Base-by-base conservation (phyloP, 2,888 invertebrate species). In the Drosophila nigritarsus region DNA sequence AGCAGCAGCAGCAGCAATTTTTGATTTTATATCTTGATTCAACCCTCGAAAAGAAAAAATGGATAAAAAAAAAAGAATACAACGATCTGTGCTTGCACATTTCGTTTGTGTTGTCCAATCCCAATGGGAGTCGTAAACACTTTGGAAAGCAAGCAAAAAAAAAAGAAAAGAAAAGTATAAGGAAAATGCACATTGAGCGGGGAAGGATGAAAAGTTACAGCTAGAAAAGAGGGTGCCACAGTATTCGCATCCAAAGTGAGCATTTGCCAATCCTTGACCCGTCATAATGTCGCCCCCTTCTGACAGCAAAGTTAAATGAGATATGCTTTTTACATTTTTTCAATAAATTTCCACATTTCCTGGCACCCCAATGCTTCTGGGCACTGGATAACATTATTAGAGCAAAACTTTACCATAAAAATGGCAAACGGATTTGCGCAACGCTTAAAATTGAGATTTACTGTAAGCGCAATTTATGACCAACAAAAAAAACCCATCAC, bases 241-340 rank as follows among this genome's bases (percentile, higher is more conserved):
- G 40, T 38, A 63, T 29, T 15, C 45, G 45, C 45, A 45, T 24
- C 45, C 45, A 45, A 45, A 45, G 45, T 34, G 34, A 55, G 73
- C 75, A 73, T 75, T 79, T 77, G 82, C 49, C 83, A 91, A 90
- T 90, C 90, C 90, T 91, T 91, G 90, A 90, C 90, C 90, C 83
- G 82, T 83, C 90, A 91, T 89, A 90, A 90, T 80, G 84, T 79
- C 73, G 49, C 45, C 75, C 40, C 49, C 20, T 29, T 56, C 50
- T 78, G 77, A 79, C 82, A 82, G 75, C 81, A 68, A 63, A 68
- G 73, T 83, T 83, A 83, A 82, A 80, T 80, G 83, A 83, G 82
- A 83, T 83, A 83, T 83, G 82, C 79, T 82, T 82, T 82, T 73
- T 78, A 75, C 71, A 82, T 82, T 82, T 80, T 82, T 82, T 66